Conservation (phyloP, 35 echinoderm and acorn worm genomes). For the Heliocidaris tuberculata region DNA sequence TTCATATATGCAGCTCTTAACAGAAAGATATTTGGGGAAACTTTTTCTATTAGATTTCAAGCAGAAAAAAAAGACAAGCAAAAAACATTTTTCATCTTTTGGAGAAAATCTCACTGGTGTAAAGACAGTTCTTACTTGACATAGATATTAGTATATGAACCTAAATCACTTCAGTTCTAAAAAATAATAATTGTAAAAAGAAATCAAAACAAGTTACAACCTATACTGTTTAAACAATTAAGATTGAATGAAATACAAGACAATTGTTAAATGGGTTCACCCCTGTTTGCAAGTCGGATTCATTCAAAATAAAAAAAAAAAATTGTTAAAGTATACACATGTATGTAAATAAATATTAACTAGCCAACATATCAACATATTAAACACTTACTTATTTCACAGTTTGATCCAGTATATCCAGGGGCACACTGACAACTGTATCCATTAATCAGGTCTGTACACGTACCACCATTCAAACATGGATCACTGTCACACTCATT, state of each 20-base stretch:
- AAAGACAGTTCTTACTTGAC: not conserved
- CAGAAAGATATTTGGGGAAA: not conserved
- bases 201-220: too few species aligned
- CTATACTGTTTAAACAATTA: not conserved
- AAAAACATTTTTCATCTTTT: too few species aligned
- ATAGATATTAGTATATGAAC: too few species aligned
- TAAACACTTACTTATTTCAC: slow-evolving; percentile 2
- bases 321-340: not conserved
- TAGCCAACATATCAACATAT: not conserved
- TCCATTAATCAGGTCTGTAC: slow-evolving; percentile 41
- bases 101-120: not conserved
- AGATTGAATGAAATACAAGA: not conserved
- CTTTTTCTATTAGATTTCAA: not conserved
- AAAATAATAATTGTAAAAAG: too few species aligned
- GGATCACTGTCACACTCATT: slow-evolving; percentile 59
- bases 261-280: not conserved
- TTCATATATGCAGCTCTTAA: not conserved
- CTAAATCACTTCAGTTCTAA: too few species aligned
- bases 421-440: slow-evolving; percentile 53
- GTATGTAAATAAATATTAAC: not conserved
- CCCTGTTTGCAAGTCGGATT: not conserved
- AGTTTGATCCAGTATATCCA: slow-evolving; percentile 52
- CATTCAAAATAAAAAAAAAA: not conserved
- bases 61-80: not conserved
- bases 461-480: slow-evolving; percentile 59